Evolutionary conservation across 1,140 invertebrate species (phyloP), one percentile per base, ranked within the genome.

Genomic region (Microplitis demolitor): DNA sequence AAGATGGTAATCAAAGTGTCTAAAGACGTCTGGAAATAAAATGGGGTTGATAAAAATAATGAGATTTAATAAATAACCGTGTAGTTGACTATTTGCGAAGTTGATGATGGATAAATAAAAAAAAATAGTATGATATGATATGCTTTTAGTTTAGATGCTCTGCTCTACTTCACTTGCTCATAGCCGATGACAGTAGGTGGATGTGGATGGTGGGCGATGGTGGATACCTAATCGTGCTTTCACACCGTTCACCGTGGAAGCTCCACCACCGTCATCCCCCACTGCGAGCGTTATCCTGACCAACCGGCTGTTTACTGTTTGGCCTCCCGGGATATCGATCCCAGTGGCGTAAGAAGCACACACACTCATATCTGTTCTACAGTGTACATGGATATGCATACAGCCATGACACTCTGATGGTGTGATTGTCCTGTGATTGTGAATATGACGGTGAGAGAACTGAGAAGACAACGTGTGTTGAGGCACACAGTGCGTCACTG

Each of bases 291-390:
- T 75, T 79, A 77, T 86, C 82, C 85, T 87, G 86, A 84, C 86
- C 86, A 87, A 87, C 86, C 85, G 85, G 84, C 85, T 87, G 86
- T 87, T 87, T 87, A 87, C 86, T 87, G 83, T 87, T 87, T 86
- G 84, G 82, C 84, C 85, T 87, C 85, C 85, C 85, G 83, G 83
- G 84, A 85, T 87, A 87, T 87, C 84, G 86, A 87, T 87, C 84
- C 84, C 82, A 83, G 80, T 85, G 80, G 83, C 85, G 84, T 86
- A 87, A 86, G 84, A 86, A 85, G 83, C 64, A 35, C 53, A 54
- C 66, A 69, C 62, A 68, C n/a, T 34, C 24, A 45, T 8, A 60
- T 14, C 56, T 37, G 6, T 11, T 9, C 39, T 8, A 9, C 39
- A 24, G 24, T 24, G 2, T 24, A 24, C 24, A 13, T 33, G 58